A percentile compares a stretch with the other conserved stretches of the same genome.
These are phyloP conservation scores for Pimephales promelas DNA, from an alignment of 2,113 vertebrate genomes.

Conservation along the genomic window DNA sequence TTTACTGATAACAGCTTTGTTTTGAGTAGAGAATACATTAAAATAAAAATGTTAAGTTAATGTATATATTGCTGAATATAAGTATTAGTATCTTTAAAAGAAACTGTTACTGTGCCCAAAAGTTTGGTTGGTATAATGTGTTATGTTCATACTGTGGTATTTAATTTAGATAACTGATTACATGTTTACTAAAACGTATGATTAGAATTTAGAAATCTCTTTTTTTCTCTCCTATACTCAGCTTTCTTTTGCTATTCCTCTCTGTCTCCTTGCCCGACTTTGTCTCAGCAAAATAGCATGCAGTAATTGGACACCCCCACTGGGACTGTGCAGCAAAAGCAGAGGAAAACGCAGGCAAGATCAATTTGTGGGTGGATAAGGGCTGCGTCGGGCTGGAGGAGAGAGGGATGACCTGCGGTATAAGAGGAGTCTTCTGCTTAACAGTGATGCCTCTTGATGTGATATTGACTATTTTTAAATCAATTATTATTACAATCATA, in stretches of 20 bases:
- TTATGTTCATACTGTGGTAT: not conserved
- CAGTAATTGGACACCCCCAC: slow-evolving; percentile 71
- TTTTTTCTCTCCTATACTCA: not conserved
- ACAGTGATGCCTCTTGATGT: slow-evolving; percentile 57
- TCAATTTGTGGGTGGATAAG: slow-evolving; percentile 63
- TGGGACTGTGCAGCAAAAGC: slow-evolving; percentile 61
- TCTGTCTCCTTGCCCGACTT: slow-evolving; percentile 31
- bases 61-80: too few relatives aligned
- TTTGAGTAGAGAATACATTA: too few relatives aligned
- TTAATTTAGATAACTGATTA: not conserved
- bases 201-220: not conserved
- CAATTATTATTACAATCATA: too few relatives aligned
- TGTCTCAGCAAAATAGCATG: slow-evolving; percentile 46
- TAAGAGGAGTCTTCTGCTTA: slow-evolving; percentile 26
- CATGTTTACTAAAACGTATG: not conserved
- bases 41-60: too few relatives aligned
- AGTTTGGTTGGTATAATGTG: not conserved
- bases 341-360: slow-evolving; percentile 56
- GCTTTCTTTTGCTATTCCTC: slow-evolving; percentile 24
- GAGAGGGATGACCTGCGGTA: slow-evolving; percentile 37
- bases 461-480: not conserved
- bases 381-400: slow-evolving; percentile 46
- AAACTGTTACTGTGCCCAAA: not conserved
- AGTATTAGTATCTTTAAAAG: too few relatives aligned
- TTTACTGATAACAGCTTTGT: too few relatives aligned